Evolutionary conservation across 2,797 vertebrate genomes (phyloP), one percentile per base, ranked within the genome.

Genomic region (Antrozous pallidus): DNA sequence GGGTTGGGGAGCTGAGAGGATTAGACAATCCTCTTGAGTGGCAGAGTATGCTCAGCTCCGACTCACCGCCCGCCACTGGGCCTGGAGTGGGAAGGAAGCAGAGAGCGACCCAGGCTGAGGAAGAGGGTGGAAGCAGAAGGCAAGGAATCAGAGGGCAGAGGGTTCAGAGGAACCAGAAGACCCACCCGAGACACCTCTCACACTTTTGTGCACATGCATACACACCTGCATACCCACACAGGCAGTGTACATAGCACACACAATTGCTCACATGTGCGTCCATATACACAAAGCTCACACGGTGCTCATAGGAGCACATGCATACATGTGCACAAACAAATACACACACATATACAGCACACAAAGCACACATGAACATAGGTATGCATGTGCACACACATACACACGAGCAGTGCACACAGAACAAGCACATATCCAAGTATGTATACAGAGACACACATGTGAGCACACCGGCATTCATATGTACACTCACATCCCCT

Each of bases 1-100:
- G 54, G 26, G 31, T 85, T 78, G 78, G 71, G 73, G 81, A 77
- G 65, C 81, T 79, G 92, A 95, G 90, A 95, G 45, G 73, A 79
- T 85, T 85, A 88, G 67, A 74, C 81, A 63, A 36, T 87, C 42
- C 78, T 75, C 6, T 36, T 80, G 75, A 93, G 58, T 1, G 0
- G 16, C n/a, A 2, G 2, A 24, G 54, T 1, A 9, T 18, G 24
- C 40, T 33, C 71, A 69, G 75, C 28, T 54, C 38, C 24, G 56
- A 8, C 24, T 54, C 54, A 28, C 71, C 1, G 18, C 78, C 1
- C 2, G 40, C 45, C 45, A 22, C 56, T 7, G 36, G 78, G 45
- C 51, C 71, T 49, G 31, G 0, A 33, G 16, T 6, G 45, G 61
- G 81, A 69, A 71, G 40, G 95, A 82, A n/a, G 92, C 38, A 49